phyloP scores from a whole-genome alignment of 2,113 vertebrate genomes.

The Pelecanus crispus region DNA sequence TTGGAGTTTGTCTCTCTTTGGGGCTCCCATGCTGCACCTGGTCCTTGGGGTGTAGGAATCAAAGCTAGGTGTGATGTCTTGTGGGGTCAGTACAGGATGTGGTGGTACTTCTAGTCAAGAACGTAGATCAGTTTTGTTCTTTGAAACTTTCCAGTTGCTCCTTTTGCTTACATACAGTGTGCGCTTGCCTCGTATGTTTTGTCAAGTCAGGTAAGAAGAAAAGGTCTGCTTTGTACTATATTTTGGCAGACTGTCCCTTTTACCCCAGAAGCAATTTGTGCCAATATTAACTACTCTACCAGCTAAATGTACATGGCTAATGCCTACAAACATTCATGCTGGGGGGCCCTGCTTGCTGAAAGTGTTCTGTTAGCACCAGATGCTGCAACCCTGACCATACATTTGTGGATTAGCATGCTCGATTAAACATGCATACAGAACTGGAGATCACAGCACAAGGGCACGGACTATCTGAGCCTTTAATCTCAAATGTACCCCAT shows the following conservation, averaged over 20 bases:
- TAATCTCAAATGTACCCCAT: background rate
- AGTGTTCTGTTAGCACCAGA: background rate
- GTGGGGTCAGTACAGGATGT: background rate
- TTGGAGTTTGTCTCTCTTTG: background rate
- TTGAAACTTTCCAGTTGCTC: background rate
- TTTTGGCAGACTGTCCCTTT: background rate
- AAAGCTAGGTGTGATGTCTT: background rate
- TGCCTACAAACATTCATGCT: background rate
- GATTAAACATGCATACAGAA: background rate
- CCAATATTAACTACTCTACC: background rate
- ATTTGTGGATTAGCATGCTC: background rate
- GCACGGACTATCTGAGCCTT: background rate
- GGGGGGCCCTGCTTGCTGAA: background rate
- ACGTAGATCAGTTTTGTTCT: background rate
- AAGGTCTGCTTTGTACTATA: background rate
- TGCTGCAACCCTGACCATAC: background rate
- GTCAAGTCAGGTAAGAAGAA: background rate
- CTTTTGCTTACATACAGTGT: background rate
- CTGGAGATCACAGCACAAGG: background rate
- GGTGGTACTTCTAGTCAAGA: background rate
- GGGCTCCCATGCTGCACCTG: fast-evolving
- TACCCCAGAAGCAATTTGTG: background rate
- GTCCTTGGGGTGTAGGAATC: background rate
- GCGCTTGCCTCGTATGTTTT: background rate
- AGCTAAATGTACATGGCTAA: background rate